phyloP scores from a whole-genome alignment of 2,113 vertebrate species.

The Piaya cayana region DNA sequence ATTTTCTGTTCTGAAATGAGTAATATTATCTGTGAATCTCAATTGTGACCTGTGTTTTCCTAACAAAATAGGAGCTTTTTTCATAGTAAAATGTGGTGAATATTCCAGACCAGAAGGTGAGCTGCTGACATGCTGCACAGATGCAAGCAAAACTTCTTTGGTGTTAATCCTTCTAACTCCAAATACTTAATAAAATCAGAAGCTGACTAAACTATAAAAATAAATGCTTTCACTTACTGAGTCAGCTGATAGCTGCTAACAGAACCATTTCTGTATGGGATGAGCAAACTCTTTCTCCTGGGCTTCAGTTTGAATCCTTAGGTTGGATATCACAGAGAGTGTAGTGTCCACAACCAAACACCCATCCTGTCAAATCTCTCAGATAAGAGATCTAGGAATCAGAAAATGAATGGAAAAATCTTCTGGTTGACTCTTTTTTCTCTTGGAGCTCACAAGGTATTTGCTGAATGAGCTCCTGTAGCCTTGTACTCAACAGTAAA shows the following conservation, averaged over 20 bases:
- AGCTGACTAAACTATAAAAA: background rate
- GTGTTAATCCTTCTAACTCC: background rate
- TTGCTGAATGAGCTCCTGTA: background rate
- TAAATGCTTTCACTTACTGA: background rate
- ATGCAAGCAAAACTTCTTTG: background rate
- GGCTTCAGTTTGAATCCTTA: background rate
- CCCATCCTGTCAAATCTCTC: background rate
- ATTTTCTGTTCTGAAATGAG: background rate
- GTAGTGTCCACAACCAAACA: background rate
- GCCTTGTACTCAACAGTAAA: background rate
- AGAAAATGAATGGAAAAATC: background rate
- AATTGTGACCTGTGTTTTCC: background rate
- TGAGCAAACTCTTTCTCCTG: background rate
- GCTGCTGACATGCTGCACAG: background rate
- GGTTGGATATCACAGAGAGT: background rate
- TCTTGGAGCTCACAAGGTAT: background rate
- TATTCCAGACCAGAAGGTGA: background rate
- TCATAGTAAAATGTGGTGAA: background rate
- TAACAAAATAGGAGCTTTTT: background rate
- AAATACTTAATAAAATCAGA: background rate
- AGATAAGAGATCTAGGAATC: background rate
- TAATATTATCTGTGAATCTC: background rate
- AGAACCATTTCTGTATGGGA: background rate
- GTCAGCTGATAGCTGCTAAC: background rate
- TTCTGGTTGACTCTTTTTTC: background rate